phyloP scores from a whole-genome alignment of 1,140 invertebrate species.

The Apis dorsata region DNA sequence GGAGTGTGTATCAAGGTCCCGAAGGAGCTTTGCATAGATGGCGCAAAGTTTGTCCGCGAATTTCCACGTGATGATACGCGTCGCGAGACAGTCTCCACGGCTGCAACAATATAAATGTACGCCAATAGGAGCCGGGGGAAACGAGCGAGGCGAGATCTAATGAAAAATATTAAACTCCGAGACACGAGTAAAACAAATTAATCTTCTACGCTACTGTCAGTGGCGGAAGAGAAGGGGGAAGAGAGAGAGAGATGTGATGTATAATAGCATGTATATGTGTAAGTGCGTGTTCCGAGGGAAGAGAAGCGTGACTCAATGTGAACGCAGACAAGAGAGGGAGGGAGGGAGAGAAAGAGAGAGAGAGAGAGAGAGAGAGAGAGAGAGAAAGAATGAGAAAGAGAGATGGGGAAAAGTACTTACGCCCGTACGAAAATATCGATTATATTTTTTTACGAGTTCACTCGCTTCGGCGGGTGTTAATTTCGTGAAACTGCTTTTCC shows the following conservation, averaged over 20 bases:
- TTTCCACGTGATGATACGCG: neutral
- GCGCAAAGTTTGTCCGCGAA: neutral
- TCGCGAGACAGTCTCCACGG: constrained; percentile 1
- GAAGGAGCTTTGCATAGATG: neutral
- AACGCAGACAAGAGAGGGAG: constrained; percentile 19
- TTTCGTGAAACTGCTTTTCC: constrained; percentile 65
- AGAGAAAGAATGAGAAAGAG: constrained; percentile 24
- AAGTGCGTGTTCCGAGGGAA: neutral
- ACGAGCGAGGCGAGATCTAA: constrained; percentile 48
- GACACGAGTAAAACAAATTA: constrained; percentile 60
- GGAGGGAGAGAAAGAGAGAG: no score
- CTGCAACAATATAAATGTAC: constrained; percentile 36
- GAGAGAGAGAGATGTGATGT: neutral
- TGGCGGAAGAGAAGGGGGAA: neutral
- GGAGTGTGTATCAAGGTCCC: neutral
- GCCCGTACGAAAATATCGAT: constrained; percentile 71
- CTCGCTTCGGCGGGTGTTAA: constrained; percentile 64
- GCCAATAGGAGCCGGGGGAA: constrained; percentile 16
- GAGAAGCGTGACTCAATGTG: constrained; percentile 50
- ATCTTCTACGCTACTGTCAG: constrained; percentile 50
- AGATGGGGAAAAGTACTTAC: constrained; percentile 58
- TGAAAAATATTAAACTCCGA: constrained; percentile 64
- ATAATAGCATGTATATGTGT: neutral
- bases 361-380: neutral
- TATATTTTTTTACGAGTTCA: constrained; percentile 68